These are phyloP conservation scores for Sorex fumeus DNA, from an alignment of 2,113 vertebrate genomes.

Conservation along the genomic window DNA sequence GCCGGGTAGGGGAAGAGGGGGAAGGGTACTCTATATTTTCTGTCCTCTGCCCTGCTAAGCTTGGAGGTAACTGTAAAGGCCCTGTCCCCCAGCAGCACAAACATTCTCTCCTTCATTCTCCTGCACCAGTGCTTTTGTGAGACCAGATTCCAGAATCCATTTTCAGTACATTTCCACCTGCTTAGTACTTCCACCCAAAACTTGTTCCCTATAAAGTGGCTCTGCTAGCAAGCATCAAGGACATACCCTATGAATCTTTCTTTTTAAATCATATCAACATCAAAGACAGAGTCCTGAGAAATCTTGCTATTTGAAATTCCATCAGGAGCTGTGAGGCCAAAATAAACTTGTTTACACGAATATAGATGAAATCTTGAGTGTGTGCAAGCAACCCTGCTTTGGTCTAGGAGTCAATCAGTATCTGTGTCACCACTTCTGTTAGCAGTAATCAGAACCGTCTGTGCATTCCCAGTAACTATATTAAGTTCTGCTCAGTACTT, in stretches of 20 bases:
- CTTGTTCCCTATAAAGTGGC: background rate
- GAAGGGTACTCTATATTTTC: background rate
- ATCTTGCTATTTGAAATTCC: background rate
- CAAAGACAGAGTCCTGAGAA: conserved; percentile 33
- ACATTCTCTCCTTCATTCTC: background rate
- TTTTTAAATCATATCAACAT: conserved; percentile 13
- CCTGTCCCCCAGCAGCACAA: accelerated
- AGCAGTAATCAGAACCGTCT: conserved; percentile 10
- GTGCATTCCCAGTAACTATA: background rate
- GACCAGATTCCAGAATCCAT: background rate
- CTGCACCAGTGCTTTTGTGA: background rate
- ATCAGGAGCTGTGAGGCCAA: conserved; percentile 5
- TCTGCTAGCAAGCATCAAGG: background rate
- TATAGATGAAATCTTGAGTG: background rate
- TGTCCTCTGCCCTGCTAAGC: background rate
- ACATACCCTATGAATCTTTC: background rate
- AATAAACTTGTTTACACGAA: conserved; percentile 49
- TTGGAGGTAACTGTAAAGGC: background rate
- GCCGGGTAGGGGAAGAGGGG: no score
- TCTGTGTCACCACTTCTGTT: background rate
- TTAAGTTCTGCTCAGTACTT: background rate
- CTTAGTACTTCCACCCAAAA: background rate
- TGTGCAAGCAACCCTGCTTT: background rate
- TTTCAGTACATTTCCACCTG: background rate
- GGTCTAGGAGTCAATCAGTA: background rate